Conservation (phyloP, 37 sponge, comb jelly and placozoan species). For the Haliclona indistincta region DNA sequence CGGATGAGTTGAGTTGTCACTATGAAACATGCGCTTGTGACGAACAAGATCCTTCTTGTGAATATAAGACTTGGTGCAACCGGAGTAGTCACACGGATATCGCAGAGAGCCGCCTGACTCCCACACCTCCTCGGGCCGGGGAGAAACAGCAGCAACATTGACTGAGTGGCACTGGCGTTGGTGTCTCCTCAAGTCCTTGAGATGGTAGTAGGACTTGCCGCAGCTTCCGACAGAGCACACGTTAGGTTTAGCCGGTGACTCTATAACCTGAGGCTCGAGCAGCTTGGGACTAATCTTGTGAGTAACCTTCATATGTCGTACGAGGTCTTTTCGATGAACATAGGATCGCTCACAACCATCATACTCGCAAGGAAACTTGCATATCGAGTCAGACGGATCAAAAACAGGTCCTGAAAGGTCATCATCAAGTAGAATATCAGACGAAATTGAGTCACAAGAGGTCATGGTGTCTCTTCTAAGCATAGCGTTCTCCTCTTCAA, state of each 20-base stretch:
- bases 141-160: neutral
- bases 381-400: neutral
- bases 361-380: conserved; percentile 38
- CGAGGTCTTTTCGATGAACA: conserved; percentile 77
- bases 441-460: neutral
- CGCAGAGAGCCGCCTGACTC: conserved; percentile 21
- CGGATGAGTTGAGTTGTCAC: conserved; percentile 57
- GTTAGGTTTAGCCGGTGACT: conserved; percentile 55
- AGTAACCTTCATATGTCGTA: conserved; percentile 71
- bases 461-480: neutral
- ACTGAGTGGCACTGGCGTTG: conserved; percentile 67
- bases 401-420: too few species aligned
- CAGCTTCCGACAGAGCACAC: conserved; percentile 48
- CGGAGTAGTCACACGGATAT: conserved; percentile 72
- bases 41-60: conserved; percentile 83
- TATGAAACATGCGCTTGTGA: conserved; percentile 76
- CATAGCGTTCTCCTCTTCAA: conserved; percentile 30
- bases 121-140: neutral
- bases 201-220: conserved; percentile 65
- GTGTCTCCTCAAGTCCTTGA: conserved; percentile 76
- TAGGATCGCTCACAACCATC: conserved; percentile 43
- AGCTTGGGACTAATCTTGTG: conserved; percentile 51
- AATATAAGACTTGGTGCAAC: conserved; percentile 68
- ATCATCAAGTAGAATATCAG: neutral
- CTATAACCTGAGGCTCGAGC: conserved; percentile 41